phyloP scores from a whole-genome alignment of 2,797 vertebrate genomes.

The Propithecus deckenii region DNA sequence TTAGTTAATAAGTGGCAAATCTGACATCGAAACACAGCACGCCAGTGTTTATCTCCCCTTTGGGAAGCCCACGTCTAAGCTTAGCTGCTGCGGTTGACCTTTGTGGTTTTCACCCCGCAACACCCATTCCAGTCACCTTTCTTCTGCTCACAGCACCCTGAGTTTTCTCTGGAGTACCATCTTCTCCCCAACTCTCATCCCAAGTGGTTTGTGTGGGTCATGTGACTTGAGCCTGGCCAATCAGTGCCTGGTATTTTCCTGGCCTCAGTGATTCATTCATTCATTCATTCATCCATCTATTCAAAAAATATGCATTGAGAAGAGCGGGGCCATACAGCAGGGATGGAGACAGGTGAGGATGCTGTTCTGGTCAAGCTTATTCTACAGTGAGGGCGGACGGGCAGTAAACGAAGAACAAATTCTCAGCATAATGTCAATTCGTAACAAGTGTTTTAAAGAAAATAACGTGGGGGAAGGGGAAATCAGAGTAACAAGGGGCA shows the following conservation, averaged over 20 bases:
- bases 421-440: neutral
- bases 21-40: neutral
- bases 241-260: neutral
- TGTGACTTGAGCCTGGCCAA: neutral
- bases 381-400: neutral
- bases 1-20: neutral
- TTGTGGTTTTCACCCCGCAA: neutral
- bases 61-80: neutral
- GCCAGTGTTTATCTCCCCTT: neutral
- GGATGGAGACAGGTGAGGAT: neutral
- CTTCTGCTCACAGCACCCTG: neutral
- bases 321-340: neutral
- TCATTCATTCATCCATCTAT: neutral
- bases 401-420: neutral
- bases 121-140: neutral
- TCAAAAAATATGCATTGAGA: neutral
- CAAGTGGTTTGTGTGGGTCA: neutral
- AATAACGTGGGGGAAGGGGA: neutral
- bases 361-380: neutral
- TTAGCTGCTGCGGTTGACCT: neutral
- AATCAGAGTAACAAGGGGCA: neutral
- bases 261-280: neutral
- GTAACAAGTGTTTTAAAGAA: neutral
- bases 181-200: neutral
- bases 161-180: neutral